Evolutionary conservation across 30 jellyfish, hydroid and myxozoan species (phyloP), one percentile per base, ranked within the genome.

Genomic region (Aurelia aurita complex sp. Pacific): DNA sequence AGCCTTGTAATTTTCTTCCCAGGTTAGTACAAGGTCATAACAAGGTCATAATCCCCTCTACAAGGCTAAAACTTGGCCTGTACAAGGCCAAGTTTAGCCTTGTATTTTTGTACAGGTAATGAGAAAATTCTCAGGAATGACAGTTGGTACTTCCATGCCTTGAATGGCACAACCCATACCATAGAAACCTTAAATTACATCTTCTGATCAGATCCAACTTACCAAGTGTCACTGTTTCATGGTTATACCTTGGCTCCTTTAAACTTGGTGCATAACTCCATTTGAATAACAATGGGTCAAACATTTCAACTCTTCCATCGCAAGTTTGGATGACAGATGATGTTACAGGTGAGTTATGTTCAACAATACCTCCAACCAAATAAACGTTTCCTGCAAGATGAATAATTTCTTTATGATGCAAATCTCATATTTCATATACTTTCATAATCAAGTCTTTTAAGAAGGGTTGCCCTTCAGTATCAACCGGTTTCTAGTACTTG

Each of bases 231-330:
- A 86, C 90, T 53, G 96, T 54, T 68, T 77, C 90, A 46, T 86
- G 96, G 54, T 78, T 78, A 42, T 78, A 74, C 67, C 96, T 57
- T 46, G 96, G 85, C 38, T 86, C 89, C 14, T 73, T 86, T 74
- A 86, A 65, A 65, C 90, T 86, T 51, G 96, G 68, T 5, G 59
- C 84, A 73, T 67, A 67, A 52, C 15, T 64, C 96, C 96, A 86
- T 35, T 33, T 40, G 61, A 71, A 85, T 9, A 76, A 36, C 6
- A 62, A 11, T 40, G 88, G 73, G 50, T 86, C 85, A 77, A 55
- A 86, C 17, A 63, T 57, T 40, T 86, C 90, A 6, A 86, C 96
- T 46, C 65, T 67, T 15, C 90, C 96, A 43, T 69, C 96, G 67
- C 96, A 86, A 1, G 57, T 46, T 4, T 46, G 57, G 57, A 46